phyloP scores from a whole-genome alignment of 2,113 vertebrate genomes.

The rat (Rattus norvegicus) region GRCr8 NC_086026.1:117035501-117036000 shows the following conservation, averaged over 20 bases:
- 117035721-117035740: neutral
- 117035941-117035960: neutral
- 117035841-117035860: neutral
- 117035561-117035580: neutral
- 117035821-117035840: neutral
- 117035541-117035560: neutral
- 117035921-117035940: neutral
- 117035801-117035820: neutral
- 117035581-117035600: conserved; percentile 13
- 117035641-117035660: neutral
- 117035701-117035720: neutral
- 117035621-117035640: neutral
- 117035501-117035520: too few relatives aligned
- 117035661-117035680: neutral
- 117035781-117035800: neutral
- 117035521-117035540: neutral
- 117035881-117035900: neutral
- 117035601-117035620: neutral
- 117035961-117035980: neutral
- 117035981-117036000: neutral
- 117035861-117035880: conserved; percentile 23
- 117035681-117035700: neutral
- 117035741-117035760: neutral
- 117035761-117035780: neutral
- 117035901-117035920: neutral